These are phyloP conservation scores for Zaprionus kolodkinae DNA, from an alignment of 1,140 invertebrate species.

Conservation along the genomic window DNA sequence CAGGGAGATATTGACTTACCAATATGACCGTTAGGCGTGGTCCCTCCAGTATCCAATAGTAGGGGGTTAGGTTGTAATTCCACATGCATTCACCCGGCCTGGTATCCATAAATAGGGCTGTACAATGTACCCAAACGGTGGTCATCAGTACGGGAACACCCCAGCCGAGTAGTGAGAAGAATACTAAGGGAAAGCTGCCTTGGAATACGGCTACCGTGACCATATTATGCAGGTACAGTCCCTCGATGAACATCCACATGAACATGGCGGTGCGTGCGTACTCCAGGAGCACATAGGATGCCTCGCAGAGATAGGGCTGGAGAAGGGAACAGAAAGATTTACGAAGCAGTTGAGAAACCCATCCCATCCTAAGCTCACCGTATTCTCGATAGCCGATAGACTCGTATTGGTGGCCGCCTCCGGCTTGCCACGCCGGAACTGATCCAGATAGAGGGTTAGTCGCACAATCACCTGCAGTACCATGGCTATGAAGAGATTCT, in stretches of 20 bases:
- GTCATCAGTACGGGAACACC: constrained; percentile 91
- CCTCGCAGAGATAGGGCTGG: constrained; percentile 92
- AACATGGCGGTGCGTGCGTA: constrained; percentile 95
- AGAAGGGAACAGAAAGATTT: no score
- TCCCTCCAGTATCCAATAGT: constrained; percentile 95
- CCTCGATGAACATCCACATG: constrained; percentile 98
- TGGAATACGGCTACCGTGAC: constrained; percentile 93
- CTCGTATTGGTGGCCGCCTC: constrained; percentile 64
- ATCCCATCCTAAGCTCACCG: constrained; percentile 86
- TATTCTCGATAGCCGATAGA: constrained; percentile 89
- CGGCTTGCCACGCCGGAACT: constrained; percentile 85
- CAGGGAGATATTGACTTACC: constrained; percentile 86
- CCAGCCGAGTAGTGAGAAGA: constrained; percentile 93
- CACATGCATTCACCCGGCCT: constrained; percentile 89
- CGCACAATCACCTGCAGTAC: constrained; percentile 93
- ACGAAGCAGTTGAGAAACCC: background rate
- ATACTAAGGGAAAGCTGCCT: constrained; percentile 88
- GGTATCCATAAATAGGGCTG: constrained; percentile 85
- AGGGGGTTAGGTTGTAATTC: constrained; percentile 91
- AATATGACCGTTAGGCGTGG: constrained; percentile 91
- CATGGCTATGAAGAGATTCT: constrained; percentile 94
- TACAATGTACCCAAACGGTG: constrained; percentile 89
- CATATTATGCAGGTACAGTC: constrained; percentile 94
- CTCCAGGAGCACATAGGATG: constrained; percentile 91
- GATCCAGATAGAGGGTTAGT: constrained; percentile 93